A percentile compares a stretch with the other conserved stretches of the same genome.
Evolutionary conservation across 2,888 invertebrate genomes (phyloP).

Genomic region (Apamea monoglypha): DNA sequence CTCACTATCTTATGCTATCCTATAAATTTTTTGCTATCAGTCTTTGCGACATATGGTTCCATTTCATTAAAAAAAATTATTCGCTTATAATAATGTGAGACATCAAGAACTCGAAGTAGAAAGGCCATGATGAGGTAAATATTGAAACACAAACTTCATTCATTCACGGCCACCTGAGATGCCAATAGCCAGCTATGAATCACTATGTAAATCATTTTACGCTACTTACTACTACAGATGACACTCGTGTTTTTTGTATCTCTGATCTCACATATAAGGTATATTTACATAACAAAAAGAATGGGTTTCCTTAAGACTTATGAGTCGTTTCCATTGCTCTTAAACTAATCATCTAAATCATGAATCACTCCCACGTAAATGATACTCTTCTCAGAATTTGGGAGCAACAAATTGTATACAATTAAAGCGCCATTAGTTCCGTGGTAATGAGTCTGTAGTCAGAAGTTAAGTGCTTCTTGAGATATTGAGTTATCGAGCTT

Average conservation of each 20-base stretch:
- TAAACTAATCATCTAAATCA: slow-evolving; percentile 62
- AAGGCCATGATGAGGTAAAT: slow-evolving; percentile 79
- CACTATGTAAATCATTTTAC: slow-evolving; percentile 77
- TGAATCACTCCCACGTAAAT: slow-evolving; percentile 76
- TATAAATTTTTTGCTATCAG: slow-evolving; percentile 18
- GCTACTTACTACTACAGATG: slow-evolving; percentile 73
- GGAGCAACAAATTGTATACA: slow-evolving; percentile 63
- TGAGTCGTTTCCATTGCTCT: slow-evolving; percentile 63
- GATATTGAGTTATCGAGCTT: slow-evolving; percentile 23
- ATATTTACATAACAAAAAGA: slow-evolving; percentile 63
- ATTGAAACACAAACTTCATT: slow-evolving; percentile 71
- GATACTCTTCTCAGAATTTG: slow-evolving; percentile 67
- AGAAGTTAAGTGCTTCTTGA: slow-evolving; percentile 34
- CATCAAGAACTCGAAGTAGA: slow-evolving; percentile 30
- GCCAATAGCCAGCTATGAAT: slow-evolving; percentile 71
- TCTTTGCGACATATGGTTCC: slow-evolving; percentile 5
- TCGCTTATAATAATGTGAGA: not conserved
- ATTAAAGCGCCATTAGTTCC: slow-evolving; percentile 50
- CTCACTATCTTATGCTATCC: slow-evolving; percentile 11
- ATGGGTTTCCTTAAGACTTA: slow-evolving; percentile 63
- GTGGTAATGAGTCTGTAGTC: slow-evolving; percentile 31
- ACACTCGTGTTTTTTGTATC: slow-evolving; percentile 61
- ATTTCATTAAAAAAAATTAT: not conserved
- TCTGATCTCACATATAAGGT: slow-evolving; percentile 63
- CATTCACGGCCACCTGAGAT: slow-evolving; percentile 75